Evolutionary conservation across 2,113 vertebrate species (phyloP).

Genomic region (Hyla sarda): DNA sequence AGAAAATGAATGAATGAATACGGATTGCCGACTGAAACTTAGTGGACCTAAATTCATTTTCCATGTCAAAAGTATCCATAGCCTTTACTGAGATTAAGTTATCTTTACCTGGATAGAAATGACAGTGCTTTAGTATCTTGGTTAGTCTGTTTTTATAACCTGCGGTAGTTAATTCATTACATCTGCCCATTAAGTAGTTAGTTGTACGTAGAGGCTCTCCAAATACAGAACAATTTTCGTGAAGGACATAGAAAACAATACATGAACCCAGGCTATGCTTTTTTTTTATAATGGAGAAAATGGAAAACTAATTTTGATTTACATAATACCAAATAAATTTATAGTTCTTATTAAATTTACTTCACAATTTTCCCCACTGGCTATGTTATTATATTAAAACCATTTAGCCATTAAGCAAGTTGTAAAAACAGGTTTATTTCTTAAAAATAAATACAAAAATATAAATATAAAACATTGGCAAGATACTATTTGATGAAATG

Average conservation of each 20-base stretch:
- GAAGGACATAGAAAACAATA: neutral
- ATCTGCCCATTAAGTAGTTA: neutral
- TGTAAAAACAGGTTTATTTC: conserved; percentile 90
- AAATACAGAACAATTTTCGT: neutral
- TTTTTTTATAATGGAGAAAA: conserved; percentile 5
- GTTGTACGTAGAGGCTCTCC: neutral
- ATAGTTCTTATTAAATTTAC: neutral
- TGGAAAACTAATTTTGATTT: neutral
- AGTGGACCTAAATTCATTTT: too few relatives aligned
- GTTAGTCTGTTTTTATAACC: conserved; percentile 41
- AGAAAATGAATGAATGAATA: too few relatives aligned
- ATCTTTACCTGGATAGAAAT: neutral
- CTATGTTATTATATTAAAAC: conserved; percentile 18
- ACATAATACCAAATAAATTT: neutral
- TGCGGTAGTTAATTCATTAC: neutral
- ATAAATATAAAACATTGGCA: conserved; percentile 99
- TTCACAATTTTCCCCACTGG: neutral
- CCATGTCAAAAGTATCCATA: too few relatives aligned
- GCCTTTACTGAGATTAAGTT: too few relatives aligned
- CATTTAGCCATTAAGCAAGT: conserved; percentile 67
- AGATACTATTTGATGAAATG: conserved; percentile 85
- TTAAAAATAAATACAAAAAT: conserved; percentile 99
- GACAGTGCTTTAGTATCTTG: neutral
- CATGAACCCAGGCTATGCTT: neutral
- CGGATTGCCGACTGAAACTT: too few relatives aligned